A percentile compares a stretch with the other conserved stretches of the same genome.
Evolutionary conservation across 2,888 invertebrate genomes (phyloP).

Genomic region (Liodrosophila aerea): DNA sequence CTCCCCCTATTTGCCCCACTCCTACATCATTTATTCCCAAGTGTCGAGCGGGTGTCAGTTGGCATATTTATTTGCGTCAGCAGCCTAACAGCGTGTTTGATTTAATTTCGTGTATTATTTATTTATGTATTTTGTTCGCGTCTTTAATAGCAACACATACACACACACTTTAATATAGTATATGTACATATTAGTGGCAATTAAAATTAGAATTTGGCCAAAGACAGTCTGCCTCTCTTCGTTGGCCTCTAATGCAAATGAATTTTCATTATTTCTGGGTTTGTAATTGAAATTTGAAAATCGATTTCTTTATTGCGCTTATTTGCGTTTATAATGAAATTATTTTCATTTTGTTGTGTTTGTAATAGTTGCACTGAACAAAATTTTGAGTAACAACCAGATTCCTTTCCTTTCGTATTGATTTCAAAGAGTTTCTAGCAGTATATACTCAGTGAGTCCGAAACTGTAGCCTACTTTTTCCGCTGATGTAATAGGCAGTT

Average conservation of each 20-base stretch:
- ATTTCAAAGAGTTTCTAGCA: background rate
- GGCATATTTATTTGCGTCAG: slow-evolving; percentile 40
- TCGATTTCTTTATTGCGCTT: slow-evolving; percentile 31
- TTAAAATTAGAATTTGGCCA: slow-evolving; percentile 44
- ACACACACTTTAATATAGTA: no score
- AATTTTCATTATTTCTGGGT: slow-evolving; percentile 29
- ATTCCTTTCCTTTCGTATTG: background rate
- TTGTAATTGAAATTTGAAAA: slow-evolving; percentile 51
- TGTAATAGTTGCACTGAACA: no score
- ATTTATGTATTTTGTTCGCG: slow-evolving; percentile 40
- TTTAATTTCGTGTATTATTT: slow-evolving; percentile 62
- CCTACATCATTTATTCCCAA: slow-evolving; percentile 5
- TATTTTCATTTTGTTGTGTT: slow-evolving; percentile 34
- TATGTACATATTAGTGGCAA: slow-evolving; percentile 19
- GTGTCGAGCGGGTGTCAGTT: slow-evolving; percentile 47
- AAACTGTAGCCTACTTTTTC: slow-evolving; percentile 45
- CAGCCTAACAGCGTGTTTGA: slow-evolving; percentile 56
- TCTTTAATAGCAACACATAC: no score
- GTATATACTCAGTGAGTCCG: background rate
- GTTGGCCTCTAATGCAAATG: slow-evolving; percentile 42
- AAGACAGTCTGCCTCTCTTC: slow-evolving; percentile 1
- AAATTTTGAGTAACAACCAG: no score
- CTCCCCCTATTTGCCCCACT: background rate
- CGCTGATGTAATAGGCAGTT: slow-evolving; percentile 66
- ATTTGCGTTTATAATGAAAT: slow-evolving; percentile 33